phyloP scores from a whole-genome alignment of 1,140 invertebrate genomes.

The Psilanteris sp. region DNA sequence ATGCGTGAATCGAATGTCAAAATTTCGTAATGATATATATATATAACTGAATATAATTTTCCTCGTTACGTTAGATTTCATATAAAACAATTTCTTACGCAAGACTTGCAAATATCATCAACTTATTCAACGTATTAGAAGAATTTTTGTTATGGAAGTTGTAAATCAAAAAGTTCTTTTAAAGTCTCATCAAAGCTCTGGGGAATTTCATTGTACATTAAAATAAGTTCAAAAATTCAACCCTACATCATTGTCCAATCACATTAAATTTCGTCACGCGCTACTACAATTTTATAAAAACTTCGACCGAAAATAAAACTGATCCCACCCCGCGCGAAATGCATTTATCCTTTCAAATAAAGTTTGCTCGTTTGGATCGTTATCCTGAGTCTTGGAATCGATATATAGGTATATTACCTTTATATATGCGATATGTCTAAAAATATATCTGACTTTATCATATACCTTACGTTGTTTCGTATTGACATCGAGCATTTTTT shows the following conservation, averaged over 20 bases:
- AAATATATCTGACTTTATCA: slow-evolving; percentile 7
- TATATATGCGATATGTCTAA: slow-evolving; percentile 6
- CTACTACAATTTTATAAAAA: slow-evolving; percentile 6
- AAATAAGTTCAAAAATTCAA: slow-evolving; percentile 2
- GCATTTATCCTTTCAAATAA: not conserved
- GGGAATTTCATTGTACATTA: slow-evolving; percentile 1
- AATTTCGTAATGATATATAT: too few species aligned
- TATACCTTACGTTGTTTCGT: not conserved
- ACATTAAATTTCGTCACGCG: slow-evolving; percentile 13
- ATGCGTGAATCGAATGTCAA: too few species aligned
- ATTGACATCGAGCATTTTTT: not conserved
- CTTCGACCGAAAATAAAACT: slow-evolving; percentile 1
- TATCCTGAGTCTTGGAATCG: not conserved
- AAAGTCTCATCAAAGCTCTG: not conserved
- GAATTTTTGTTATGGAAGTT: not conserved
- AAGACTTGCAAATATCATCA: too few species aligned
- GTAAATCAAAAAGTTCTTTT: slow-evolving; percentile 1
- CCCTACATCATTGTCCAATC: slow-evolving; percentile 4
- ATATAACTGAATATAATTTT: too few species aligned
- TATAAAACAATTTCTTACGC: too few species aligned
- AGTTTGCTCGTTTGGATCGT: not conserved
- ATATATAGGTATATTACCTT: slow-evolving; percentile 1
- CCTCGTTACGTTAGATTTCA: too few species aligned
- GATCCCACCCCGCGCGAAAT: not conserved
- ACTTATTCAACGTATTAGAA: not conserved